Evolutionary conservation across 2,113 vertebrate genomes (phyloP).

Genomic region (Petroica traversi): DNA sequence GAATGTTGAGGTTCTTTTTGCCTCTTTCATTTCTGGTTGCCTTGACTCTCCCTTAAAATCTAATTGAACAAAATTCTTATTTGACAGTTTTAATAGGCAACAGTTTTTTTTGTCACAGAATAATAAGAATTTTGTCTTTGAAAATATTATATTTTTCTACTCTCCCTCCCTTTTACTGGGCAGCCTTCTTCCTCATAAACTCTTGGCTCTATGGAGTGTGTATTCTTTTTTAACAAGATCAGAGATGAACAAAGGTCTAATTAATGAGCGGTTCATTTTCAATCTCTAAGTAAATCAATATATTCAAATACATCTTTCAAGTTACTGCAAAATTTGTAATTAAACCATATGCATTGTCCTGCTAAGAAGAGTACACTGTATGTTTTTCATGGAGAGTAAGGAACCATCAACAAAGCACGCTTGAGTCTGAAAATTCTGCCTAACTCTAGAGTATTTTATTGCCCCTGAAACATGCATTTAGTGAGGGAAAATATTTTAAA

Average conservation of each 20-base stretch:
- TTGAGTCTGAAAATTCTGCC: background rate
- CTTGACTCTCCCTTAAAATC: background rate
- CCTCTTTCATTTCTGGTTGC: background rate
- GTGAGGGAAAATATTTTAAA: background rate
- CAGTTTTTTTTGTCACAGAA: background rate
- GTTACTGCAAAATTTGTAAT: background rate
- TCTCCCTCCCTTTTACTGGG: background rate
- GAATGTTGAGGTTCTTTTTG: background rate
- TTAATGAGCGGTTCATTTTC: background rate
- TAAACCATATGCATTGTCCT: background rate
- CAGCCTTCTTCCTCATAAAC: background rate
- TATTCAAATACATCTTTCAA: background rate
- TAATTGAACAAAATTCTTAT: background rate
- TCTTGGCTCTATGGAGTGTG: background rate
- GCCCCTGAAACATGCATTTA: background rate
- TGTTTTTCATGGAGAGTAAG: background rate
- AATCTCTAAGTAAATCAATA: background rate
- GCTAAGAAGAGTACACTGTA: background rate
- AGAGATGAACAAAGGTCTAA: background rate
- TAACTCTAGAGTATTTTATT: background rate
- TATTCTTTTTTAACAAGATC: background rate
- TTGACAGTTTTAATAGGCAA: background rate
- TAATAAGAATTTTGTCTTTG: background rate
- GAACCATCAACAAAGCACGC: background rate
- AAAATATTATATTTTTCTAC: background rate